phyloP scores from a whole-genome alignment of 2,797 vertebrate genomes.

The Anguilla marmorata region DNA sequence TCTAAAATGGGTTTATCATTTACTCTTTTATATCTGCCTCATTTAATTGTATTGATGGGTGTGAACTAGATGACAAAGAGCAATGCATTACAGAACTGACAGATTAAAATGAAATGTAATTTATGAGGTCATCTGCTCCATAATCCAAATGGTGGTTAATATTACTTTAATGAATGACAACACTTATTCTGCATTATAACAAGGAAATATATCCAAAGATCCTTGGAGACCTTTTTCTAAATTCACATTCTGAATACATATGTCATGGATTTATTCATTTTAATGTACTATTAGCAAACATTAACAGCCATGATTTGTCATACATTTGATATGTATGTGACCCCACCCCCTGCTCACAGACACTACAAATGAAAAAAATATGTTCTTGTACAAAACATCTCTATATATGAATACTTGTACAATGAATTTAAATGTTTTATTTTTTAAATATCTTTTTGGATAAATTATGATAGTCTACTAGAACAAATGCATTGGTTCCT shows the following conservation, averaged over 20 bases:
- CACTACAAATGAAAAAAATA: not conserved
- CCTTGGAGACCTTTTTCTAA: not conserved
- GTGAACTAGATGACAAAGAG: conserved; percentile 39
- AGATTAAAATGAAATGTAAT: conserved; percentile 39
- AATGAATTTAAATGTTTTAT: not conserved
- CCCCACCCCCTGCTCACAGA: not conserved
- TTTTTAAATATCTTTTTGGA: not conserved
- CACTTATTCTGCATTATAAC: conserved; percentile 30
- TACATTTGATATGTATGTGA: not conserved
- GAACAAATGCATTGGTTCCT: conserved; percentile 58
- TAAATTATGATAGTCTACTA: conserved; percentile 18
- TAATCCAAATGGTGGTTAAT: conserved; percentile 19
- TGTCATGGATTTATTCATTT: not conserved
- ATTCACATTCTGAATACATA: not conserved
- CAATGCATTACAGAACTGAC: conserved; percentile 49
- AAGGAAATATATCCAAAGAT: conserved; percentile 2
- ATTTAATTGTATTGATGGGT: conserved; percentile 42
- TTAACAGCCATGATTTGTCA: not conserved
- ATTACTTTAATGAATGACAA: conserved; percentile 37
- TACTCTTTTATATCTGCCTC: conserved; percentile 34
- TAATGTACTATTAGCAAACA: not conserved
- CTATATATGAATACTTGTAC: conserved; percentile 8
- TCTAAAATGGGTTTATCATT: conserved; percentile 41
- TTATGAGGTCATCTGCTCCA: conserved; percentile 34
- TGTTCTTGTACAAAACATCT: not conserved